A percentile compares a stretch with the other conserved stretches of the same genome.
phyloP scores from a whole-genome alignment of 2,888 invertebrate species.

The Cheilosia pagana region DNA sequence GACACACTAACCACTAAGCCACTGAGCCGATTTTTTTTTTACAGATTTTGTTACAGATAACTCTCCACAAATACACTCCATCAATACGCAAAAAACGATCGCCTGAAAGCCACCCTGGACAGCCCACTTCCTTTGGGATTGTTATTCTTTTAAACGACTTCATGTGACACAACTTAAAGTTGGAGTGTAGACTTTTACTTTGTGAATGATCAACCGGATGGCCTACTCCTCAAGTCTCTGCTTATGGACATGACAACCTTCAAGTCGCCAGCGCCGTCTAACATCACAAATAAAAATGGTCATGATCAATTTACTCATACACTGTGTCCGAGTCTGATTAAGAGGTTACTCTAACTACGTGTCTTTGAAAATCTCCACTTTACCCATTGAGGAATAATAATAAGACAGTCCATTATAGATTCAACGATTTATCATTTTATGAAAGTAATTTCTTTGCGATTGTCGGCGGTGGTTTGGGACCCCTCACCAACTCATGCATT shows the following conservation, averaged over 20 bases:
- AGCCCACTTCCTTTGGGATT: too few relatives aligned
- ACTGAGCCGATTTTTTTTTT: too few relatives aligned
- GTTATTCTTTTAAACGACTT: background rate
- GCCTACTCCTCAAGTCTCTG: background rate
- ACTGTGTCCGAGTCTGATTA: constrained; percentile 1
- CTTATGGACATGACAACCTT: background rate
- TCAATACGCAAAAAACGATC: too few relatives aligned
- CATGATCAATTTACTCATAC: background rate
- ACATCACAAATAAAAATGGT: background rate
- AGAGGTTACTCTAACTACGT: background rate
- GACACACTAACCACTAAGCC: too few relatives aligned
- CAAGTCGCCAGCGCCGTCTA: background rate
- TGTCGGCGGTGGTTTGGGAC: background rate
- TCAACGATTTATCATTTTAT: constrained; percentile 4
- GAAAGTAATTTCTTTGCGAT: background rate
- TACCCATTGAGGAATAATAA: background rate
- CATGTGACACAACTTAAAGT: background rate
- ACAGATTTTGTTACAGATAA: too few relatives aligned
- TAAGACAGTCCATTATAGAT: background rate
- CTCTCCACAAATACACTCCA: too few relatives aligned
- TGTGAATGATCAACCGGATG: background rate
- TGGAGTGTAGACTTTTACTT: background rate
- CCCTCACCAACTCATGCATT: constrained; percentile 46
- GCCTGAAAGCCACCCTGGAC: too few relatives aligned
- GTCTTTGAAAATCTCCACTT: background rate